These are phyloP conservation scores for Drosophila eugracilis DNA, from an alignment of 1,140 invertebrate genomes.

Conservation along the genomic window DNA sequence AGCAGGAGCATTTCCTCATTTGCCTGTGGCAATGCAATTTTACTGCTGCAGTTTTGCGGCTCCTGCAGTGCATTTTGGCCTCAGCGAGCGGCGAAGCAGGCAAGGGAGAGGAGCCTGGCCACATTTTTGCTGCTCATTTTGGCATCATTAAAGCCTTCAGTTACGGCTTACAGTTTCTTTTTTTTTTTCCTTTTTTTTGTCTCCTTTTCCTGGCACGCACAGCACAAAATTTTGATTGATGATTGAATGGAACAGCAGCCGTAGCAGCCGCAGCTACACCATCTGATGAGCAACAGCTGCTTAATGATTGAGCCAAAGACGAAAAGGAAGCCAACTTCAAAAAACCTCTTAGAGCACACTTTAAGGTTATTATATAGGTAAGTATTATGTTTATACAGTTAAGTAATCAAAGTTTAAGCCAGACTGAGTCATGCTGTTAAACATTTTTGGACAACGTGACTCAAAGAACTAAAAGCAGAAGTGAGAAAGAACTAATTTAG, in stretches of 20 bases:
- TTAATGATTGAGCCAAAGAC: constrained; percentile 72
- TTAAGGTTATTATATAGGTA: constrained; percentile 18
- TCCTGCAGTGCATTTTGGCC: constrained; percentile 33
- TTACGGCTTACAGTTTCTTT: constrained; percentile 36
- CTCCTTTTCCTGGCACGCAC: constrained; percentile 59
- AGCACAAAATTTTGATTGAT: constrained; percentile 80
- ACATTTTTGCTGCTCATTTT: constrained; percentile 66
- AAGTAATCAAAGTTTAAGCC: constrained; percentile 9
- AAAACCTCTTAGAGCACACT: constrained; percentile 24
- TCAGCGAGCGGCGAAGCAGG: no score
- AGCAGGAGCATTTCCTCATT: constrained; percentile 60
- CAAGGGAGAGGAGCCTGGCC: constrained; percentile 33
- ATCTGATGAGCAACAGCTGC: constrained; percentile 77
- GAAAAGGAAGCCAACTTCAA: constrained; percentile 52
- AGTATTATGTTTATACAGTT: not conserved
- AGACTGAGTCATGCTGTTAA: constrained; percentile 5
- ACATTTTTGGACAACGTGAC: not conserved
- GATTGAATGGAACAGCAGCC: constrained; percentile 67
- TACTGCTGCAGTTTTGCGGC: constrained; percentile 44
- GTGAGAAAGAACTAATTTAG: not conserved
- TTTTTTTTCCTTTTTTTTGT: constrained; percentile 11
- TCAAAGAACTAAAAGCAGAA: not conserved
- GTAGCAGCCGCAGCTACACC: constrained; percentile 31
- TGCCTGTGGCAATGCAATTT: constrained; percentile 47
- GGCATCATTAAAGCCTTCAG: constrained; percentile 72